These are phyloP conservation scores for Atherix ibis DNA, from an alignment of 2,888 invertebrate species.

Conservation along the genomic window DNA sequence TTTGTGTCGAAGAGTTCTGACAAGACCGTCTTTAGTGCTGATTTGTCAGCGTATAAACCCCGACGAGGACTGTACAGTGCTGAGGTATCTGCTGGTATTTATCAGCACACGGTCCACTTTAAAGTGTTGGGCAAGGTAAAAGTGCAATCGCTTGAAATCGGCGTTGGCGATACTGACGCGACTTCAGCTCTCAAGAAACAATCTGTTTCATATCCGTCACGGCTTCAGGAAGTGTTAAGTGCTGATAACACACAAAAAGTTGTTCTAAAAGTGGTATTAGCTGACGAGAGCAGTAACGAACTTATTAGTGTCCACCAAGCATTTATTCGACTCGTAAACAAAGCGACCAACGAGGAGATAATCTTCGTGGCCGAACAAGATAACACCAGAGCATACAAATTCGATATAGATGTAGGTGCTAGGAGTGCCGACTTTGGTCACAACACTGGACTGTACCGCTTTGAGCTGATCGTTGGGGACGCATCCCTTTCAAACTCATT, in stretches of 20 bases:
- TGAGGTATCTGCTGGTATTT: slow-evolving; percentile 51
- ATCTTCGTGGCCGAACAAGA: slow-evolving; percentile 90
- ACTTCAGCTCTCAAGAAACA: slow-evolving; percentile 63
- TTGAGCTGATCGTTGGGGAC: slow-evolving; percentile 83
- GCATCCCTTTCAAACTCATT: slow-evolving; percentile 78
- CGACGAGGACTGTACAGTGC: slow-evolving; percentile 76
- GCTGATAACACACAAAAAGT: slow-evolving; percentile 86
- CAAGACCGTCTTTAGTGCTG: slow-evolving; percentile 56
- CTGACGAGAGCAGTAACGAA: slow-evolving; percentile 50
- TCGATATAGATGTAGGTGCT: slow-evolving; percentile 76
- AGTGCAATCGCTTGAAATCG: slow-evolving; percentile 66
- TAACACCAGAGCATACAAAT: slow-evolving; percentile 59
- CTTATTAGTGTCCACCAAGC: slow-evolving; percentile 70
- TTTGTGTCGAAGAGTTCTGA: slow-evolving; percentile 51
- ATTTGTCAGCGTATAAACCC: slow-evolving; percentile 60
- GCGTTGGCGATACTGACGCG: slow-evolving; percentile 81
- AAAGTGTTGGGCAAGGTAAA: slow-evolving; percentile 63
- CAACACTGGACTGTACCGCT: slow-evolving; percentile 59
- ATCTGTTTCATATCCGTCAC: slow-evolving; percentile 57
- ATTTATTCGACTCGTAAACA: slow-evolving; percentile 62
- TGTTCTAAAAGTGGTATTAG: slow-evolving; percentile 61
- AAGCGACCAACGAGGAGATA: slow-evolving; percentile 58
- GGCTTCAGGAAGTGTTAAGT: slow-evolving; percentile 50
- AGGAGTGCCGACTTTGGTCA: slow-evolving; percentile 64
- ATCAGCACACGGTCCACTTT: slow-evolving; percentile 42